Evolutionary conservation across 2,113 vertebrate genomes (phyloP).

Genomic region (Peucedramus taeniatus): DNA sequence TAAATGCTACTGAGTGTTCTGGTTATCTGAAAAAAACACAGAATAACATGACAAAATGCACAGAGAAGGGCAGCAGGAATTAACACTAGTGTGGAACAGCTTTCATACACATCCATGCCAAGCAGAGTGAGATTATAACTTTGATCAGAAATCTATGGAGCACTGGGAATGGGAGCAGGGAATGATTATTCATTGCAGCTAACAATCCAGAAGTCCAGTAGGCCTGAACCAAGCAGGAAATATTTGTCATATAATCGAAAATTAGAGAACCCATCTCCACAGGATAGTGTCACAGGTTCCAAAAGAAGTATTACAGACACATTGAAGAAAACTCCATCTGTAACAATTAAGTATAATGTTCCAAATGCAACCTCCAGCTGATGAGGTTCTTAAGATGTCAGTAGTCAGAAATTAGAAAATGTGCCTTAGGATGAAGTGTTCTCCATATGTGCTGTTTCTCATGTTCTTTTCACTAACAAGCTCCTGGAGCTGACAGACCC

Average conservation of each 20-base stretch:
- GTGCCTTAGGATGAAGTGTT: not conserved
- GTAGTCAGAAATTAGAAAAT: not conserved
- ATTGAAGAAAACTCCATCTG: not conserved
- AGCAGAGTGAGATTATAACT: not conserved
- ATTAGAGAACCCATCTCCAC: not conserved
- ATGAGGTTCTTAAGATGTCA: not conserved
- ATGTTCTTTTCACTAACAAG: not conserved
- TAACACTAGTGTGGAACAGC: not conserved
- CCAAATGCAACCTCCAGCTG: not conserved
- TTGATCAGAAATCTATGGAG: not conserved
- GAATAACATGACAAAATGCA: not conserved
- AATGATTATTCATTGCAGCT: not conserved
- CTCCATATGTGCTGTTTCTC: not conserved
- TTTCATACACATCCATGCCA: not conserved
- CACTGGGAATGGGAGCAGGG: not conserved
- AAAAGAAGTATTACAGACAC: not conserved
- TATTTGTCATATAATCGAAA: not conserved
- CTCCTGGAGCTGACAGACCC: not conserved
- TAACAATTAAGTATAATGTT: not conserved
- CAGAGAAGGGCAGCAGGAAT: not conserved
- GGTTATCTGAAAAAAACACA: not conserved
- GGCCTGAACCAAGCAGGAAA: not conserved
- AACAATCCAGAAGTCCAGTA: not conserved
- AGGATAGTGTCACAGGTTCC: not conserved
- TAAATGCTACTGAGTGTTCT: not conserved